Conservation (phyloP, 2,888 invertebrate species). For the Stratiomys singularior region DNA sequence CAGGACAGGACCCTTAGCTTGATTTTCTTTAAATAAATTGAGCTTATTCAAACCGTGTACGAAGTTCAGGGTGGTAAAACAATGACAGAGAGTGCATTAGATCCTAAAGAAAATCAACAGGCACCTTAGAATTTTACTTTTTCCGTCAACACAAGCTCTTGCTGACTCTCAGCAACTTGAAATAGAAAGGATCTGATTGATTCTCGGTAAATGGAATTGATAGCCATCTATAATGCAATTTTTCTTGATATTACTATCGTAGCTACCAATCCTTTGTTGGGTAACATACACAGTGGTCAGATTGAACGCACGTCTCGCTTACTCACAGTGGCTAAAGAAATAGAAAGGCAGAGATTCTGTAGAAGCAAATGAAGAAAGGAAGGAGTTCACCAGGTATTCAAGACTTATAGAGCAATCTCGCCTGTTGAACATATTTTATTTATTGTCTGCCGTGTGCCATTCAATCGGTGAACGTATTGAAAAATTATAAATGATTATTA, state of each 20-base stretch:
- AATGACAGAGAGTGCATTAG: no score
- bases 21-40: no score
- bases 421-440: conserved; percentile 5
- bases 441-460: conserved; percentile 28
- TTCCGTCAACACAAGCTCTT: no score
- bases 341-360: background rate
- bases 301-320: background rate
- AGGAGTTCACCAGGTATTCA: background rate
- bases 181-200: no score
- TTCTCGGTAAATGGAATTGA: no score
- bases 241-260: conserved; percentile 4
- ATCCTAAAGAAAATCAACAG: no score
- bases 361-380: background rate
- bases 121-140: no score
- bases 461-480: conserved; percentile 29
- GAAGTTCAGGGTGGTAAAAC: no score
- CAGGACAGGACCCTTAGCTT: no score
- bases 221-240: conserved; percentile 26
- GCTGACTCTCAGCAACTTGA: no score
- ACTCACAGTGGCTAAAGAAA: no score
- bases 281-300: background rate
- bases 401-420: background rate
- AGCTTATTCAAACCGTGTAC: no score
- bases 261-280: conserved; percentile 10
- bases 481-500: conserved; percentile 36